Base-by-base conservation (phyloP, 2,888 invertebrate genomes). In the Choreutis nemorana region DNA sequence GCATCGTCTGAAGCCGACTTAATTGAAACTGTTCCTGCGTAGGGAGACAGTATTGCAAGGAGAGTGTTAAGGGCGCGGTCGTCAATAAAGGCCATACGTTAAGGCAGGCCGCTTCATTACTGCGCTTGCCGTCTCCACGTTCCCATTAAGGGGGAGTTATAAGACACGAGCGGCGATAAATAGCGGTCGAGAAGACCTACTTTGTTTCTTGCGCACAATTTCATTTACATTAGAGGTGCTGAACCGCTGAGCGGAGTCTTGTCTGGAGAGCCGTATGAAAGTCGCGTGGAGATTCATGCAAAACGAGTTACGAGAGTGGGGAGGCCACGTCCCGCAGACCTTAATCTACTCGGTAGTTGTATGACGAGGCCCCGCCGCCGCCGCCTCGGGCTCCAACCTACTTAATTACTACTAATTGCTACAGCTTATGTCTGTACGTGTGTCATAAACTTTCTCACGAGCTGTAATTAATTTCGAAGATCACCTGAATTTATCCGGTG, bases 141-240 rank as follows among this genome's bases (percentile, higher is more conserved):
- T 50, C 63, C 68, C 71, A 72, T 75, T 75, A 73, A 68, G 46
- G 46, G 45, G 62, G 63, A 73, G 73, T 72, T 71, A 75, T 57
- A 67, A 68, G 71, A 65, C 68, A 62, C 64, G 60, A 49, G 56
- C 55, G 54, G 54, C 72, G 64, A 73, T 77, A 78, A 77, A 77
- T 73, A 72, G 58, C 61, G 60, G 65, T 55, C 62, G 47, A 65
- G 66, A 50, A 66, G 57, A 58, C 56, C 55, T 65, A 73, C 67
- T 75, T 72, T 72, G 72, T 75, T 72, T 68, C 64, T 68, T 68
- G 71, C 63, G 62, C 70, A 72, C 68, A 77, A 75, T 77, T 77
- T 73, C 63, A 72, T 75, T 75, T 73, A 77, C 73, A 75, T 75
- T 70, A 71, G 59, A 71, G 67, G 70, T 72, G 67, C 59, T 66